A percentile compares a stretch with the other conserved stretches of the same genome.
These are phyloP conservation scores for Ethmia dodecea DNA, from an alignment of 2,888 invertebrate genomes.

Conservation along the genomic window DNA sequence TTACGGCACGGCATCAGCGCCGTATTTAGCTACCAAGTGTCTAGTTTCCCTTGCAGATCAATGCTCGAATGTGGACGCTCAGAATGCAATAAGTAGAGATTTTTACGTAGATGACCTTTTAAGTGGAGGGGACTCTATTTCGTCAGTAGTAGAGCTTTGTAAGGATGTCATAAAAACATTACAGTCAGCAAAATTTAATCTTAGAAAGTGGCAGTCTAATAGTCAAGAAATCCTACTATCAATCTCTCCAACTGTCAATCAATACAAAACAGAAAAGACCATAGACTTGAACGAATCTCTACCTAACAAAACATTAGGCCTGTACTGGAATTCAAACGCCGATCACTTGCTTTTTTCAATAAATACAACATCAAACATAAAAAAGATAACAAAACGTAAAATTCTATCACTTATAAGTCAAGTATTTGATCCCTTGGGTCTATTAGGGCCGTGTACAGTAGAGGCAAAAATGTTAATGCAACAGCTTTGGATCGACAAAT, in stretches of 20 bases:
- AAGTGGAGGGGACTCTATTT: neutral
- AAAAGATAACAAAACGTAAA: conserved; percentile 4
- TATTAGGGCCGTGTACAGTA: conserved; percentile 12
- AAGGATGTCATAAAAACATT: neutral
- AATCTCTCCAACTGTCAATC: too few relatives aligned
- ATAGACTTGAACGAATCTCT: too few relatives aligned
- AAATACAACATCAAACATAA: neutral
- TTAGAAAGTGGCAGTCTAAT: neutral
- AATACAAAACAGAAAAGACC: too few relatives aligned
- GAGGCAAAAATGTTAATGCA: conserved; percentile 18
- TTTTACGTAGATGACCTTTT: neutral
- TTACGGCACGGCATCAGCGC: conserved; percentile 22
- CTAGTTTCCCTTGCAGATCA: conserved; percentile 5
- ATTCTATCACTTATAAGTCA: conserved; percentile 6
- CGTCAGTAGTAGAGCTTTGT: neutral
- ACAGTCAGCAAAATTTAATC: neutral
- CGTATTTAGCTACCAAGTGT: conserved; percentile 22
- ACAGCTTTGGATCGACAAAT: conserved; percentile 13
- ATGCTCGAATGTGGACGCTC: neutral
- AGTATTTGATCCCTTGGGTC: conserved; percentile 14
- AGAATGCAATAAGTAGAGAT: neutral
- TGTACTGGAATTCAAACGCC: too few relatives aligned
- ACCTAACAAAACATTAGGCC: too few relatives aligned
- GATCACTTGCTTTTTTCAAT: too few relatives aligned
- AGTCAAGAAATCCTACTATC: neutral